These are phyloP conservation scores for Caerostris darwini DNA, from an alignment of 1,140 invertebrate species.

Conservation along the genomic window DNA sequence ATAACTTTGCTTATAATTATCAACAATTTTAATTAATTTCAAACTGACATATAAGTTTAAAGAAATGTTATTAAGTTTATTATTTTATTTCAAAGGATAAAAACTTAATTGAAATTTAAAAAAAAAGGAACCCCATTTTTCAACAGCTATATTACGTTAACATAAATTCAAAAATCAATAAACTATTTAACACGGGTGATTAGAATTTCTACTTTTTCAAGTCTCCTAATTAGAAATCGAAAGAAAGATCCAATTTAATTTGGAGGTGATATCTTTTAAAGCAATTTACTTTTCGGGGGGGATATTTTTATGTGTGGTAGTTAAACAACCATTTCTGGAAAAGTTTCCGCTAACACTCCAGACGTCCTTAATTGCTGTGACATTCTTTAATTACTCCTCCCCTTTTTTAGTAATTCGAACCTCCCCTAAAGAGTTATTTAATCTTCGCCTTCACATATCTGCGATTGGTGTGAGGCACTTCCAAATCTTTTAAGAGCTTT, in stretches of 20 bases:
- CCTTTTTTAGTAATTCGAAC: not conserved
- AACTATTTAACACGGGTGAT: too few relatives aligned
- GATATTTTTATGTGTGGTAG: not conserved
- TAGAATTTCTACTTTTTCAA: too few relatives aligned
- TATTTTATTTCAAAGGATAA: too few relatives aligned
- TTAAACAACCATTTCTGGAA: not conserved
- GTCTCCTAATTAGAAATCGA: not conserved
- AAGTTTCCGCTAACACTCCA: not conserved
- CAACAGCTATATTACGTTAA: too few relatives aligned
- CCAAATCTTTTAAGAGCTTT: not conserved
- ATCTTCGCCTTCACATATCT: not conserved
- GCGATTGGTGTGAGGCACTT: not conserved
- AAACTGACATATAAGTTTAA: too few relatives aligned
- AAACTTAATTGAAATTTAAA: too few relatives aligned
- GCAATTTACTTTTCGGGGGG: not conserved
- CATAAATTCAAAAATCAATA: too few relatives aligned
- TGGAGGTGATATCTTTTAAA: not conserved
- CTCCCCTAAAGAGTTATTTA: not conserved
- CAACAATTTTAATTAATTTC: too few relatives aligned
- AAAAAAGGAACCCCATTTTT: too few relatives aligned
- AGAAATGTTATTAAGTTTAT: too few relatives aligned
- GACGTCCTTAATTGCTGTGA: slow-evolving; percentile 7
- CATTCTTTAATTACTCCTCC: not conserved
- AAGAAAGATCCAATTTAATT: not conserved
- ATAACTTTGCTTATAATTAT: too few relatives aligned